phyloP scores from a whole-genome alignment of 2,113 vertebrate species.

The Eurypyga helias region DNA sequence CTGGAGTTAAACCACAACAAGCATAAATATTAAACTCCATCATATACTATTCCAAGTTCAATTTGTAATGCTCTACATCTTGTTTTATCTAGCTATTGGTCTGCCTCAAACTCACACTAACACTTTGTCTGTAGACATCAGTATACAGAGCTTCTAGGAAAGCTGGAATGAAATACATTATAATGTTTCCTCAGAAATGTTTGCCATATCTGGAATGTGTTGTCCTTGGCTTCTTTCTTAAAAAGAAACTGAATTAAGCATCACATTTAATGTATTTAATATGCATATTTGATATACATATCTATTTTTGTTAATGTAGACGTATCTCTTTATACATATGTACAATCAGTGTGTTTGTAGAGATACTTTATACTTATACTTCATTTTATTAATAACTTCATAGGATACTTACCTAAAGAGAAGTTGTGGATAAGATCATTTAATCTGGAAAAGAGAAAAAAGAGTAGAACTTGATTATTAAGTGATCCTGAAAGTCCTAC shows the following conservation, averaged over 20 bases:
- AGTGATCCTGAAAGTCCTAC: neutral
- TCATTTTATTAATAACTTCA: neutral
- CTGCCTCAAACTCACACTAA: neutral
- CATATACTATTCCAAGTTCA: too few relatives aligned
- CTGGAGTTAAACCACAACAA: too few relatives aligned
- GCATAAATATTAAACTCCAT: neutral
- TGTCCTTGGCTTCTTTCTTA: neutral
- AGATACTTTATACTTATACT: neutral
- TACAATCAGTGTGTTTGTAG: neutral
- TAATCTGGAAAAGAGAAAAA: neutral
- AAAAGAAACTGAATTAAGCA: neutral
- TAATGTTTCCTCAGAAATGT: neutral
- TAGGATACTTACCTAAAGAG: neutral
- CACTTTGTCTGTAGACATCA: neutral
- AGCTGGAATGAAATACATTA: neutral
- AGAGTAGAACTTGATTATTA: neutral
- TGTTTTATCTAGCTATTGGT: neutral
- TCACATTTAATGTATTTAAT: neutral
- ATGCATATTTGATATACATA: rapidly evolving
- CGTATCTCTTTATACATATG: neutral
- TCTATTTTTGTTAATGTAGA: neutral
- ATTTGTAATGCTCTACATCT: neutral
- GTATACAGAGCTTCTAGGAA: neutral
- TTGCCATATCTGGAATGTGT: neutral
- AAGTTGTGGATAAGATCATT: neutral